These are phyloP conservation scores for Campoplex nolae DNA, from an alignment of 2,888 invertebrate species.

Conservation along the genomic window DNA sequence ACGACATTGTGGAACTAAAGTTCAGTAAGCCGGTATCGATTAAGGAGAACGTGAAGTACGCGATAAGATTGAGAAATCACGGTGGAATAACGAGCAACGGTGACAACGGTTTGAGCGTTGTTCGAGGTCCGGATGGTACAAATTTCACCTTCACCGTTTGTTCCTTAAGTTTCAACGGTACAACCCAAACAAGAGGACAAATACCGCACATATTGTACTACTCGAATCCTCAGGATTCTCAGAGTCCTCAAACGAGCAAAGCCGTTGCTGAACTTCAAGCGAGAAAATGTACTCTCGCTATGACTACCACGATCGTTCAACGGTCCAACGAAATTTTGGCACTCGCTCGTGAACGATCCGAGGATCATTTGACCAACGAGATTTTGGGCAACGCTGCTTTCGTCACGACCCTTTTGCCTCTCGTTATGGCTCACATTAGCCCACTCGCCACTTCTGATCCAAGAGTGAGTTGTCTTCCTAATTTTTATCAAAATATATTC, in stretches of 20 bases:
- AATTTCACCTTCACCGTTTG: slow-evolving; percentile 96
- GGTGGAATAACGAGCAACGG: slow-evolving; percentile 98
- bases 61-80: slow-evolving; percentile 94
- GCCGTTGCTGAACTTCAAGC: slow-evolving; percentile 88
- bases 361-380: slow-evolving; percentile 86
- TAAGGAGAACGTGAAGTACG: slow-evolving; percentile 96
- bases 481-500: not conserved
- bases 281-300: slow-evolving; percentile 89
- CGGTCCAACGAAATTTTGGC: slow-evolving; percentile 91
- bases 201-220: slow-evolving; percentile 96
- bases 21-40: slow-evolving; percentile 95
- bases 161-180: slow-evolving; percentile 96
- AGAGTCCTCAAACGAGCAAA: slow-evolving; percentile 86
- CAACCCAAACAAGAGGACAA: slow-evolving; percentile 97
- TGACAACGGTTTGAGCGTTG: slow-evolving; percentile 94
- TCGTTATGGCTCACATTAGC: slow-evolving; percentile 93
- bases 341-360: slow-evolving; percentile 90
- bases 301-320: slow-evolving; percentile 92
- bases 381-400: slow-evolving; percentile 87
- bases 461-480: slow-evolving; percentile 85
- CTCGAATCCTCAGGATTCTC: slow-evolving; percentile 89
- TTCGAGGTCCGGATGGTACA: slow-evolving; percentile 97
- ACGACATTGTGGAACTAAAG: slow-evolving; percentile 95
- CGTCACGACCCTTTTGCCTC: slow-evolving; percentile 92
- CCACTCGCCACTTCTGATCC: slow-evolving; percentile 93